Conservation (phyloP, 2,888 invertebrate genomes). For the Drosophila nigritarsus region DNA sequence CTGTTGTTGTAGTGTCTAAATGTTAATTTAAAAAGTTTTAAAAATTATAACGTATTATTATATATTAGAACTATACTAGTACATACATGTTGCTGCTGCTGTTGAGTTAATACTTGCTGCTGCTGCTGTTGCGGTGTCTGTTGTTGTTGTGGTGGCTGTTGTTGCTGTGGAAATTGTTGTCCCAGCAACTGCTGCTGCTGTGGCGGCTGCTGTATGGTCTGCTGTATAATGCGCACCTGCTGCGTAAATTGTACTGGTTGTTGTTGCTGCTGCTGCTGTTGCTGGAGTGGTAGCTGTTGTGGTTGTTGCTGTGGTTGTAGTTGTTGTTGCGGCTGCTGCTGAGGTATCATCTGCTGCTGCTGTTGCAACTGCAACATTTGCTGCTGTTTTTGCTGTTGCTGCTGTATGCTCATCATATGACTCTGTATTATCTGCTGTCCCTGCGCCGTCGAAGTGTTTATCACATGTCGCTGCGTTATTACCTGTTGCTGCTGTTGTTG, state of each 20-base stretch:
- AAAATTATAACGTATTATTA: neutral
- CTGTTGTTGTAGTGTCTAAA: constrained; percentile 63
- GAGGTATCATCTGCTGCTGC: constrained; percentile 67
- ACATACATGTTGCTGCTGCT: constrained; percentile 61
- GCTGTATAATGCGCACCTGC: constrained; percentile 73
- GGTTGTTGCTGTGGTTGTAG: constrained; percentile 66
- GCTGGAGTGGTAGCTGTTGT: constrained; percentile 34
- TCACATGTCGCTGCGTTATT: constrained; percentile 83
- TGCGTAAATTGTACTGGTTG: constrained; percentile 77
- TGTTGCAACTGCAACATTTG: constrained; percentile 78
- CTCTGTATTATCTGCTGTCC: constrained; percentile 85
- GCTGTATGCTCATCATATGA: constrained; percentile 83
- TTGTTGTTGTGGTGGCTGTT: constrained; percentile 27
- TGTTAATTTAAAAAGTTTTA: neutral
- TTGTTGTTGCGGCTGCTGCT: constrained; percentile 72
- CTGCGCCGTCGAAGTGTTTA: constrained; percentile 84
- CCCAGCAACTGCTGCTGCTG: constrained; percentile 55
- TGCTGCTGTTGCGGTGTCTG: constrained; percentile 42
- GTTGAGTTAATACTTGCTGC: constrained; percentile 60
- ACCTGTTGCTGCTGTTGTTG: constrained; percentile 58
- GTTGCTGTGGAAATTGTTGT: constrained; percentile 59
- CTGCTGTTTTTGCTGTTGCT: constrained; percentile 81
- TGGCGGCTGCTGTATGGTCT: constrained; percentile 69
- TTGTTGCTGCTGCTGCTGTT: constrained; percentile 64
- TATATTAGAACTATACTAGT: too few relatives aligned